Percentiles rank a stretch among this genome's conserved stretches.
Evolutionary conservation across 2,113 vertebrate species (phyloP).

Genomic region (Greenwoodochromis staneri): DNA sequence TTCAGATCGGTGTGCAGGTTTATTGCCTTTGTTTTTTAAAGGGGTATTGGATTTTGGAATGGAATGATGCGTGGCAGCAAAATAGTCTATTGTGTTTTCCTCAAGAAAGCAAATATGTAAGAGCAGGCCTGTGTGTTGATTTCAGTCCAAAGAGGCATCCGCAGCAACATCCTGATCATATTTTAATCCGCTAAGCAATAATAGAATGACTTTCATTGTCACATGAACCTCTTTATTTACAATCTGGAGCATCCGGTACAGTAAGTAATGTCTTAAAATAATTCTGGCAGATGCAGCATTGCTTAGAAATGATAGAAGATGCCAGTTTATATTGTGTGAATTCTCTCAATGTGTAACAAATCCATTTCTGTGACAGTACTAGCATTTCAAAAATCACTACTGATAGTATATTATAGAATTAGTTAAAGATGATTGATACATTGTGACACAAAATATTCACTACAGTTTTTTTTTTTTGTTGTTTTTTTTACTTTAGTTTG

Average conservation of each 20-base stretch:
- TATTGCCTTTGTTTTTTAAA: background rate
- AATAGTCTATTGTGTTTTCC: background rate
- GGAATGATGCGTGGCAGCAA: background rate
- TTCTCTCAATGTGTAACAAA: background rate
- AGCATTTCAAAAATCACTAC: background rate
- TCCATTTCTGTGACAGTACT: background rate
- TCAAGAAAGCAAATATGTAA: background rate
- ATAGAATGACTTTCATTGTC: background rate
- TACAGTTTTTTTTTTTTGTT: background rate
- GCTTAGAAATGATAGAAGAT: background rate
- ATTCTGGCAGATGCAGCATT: background rate
- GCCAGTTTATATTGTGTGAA: background rate
- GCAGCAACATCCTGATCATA: background rate
- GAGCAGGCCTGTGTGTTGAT: background rate
- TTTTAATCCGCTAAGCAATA: background rate
- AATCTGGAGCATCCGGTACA: background rate
- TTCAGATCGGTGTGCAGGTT: background rate
- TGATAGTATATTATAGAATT: background rate
- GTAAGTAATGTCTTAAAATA: background rate
- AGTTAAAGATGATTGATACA: fast-evolving
- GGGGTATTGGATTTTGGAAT: background rate
- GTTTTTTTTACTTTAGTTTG: background rate
- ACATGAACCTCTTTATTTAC: background rate
- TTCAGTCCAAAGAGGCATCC: background rate
- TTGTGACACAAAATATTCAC: background rate